Evolutionary conservation across 2,797 vertebrate species (phyloP).

Genomic region (Enteromius unitaeniatus): DNA sequence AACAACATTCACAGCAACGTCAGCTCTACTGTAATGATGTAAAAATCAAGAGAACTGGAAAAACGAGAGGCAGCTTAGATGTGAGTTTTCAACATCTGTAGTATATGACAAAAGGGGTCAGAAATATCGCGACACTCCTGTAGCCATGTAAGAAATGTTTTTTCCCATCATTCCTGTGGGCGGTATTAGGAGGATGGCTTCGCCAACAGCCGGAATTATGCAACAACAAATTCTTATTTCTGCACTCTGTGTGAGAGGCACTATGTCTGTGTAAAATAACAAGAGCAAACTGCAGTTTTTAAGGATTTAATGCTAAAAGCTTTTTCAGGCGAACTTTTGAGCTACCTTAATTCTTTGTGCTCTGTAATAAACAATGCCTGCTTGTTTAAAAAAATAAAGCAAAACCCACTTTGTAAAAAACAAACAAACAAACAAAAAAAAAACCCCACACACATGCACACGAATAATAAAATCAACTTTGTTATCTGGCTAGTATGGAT

Average conservation of each 20-base stretch:
- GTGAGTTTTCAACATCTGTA: neutral
- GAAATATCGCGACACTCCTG: constrained; percentile 2
- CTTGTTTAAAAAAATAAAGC: constrained; percentile 72
- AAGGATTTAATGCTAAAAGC: constrained; percentile 70
- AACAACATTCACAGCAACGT: constrained; percentile 1
- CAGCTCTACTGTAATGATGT: constrained; percentile 5
- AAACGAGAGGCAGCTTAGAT: neutral
- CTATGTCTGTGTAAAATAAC: constrained; percentile 63
- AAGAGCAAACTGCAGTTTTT: constrained; percentile 62
- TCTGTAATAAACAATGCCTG: constrained; percentile 71
- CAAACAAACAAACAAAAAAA: constrained; percentile 50
- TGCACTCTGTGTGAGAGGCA: constrained; percentile 55
- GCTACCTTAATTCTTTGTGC: constrained; percentile 86
- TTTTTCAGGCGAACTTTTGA: constrained; percentile 76
- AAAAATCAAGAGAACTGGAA: constrained; percentile 27
- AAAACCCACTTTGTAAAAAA: constrained; percentile 78
- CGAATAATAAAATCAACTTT: constrained; percentile 74
- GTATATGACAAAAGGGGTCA: neutral
- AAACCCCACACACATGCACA: constrained; percentile 63
- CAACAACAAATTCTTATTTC: constrained; percentile 72
- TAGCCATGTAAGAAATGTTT: neutral
- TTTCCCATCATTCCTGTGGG: constrained; percentile 66
- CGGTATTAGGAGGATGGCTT: constrained; percentile 65
- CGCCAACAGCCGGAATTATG: constrained; percentile 77
- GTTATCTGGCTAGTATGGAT: constrained; percentile 84